Base-by-base conservation (phyloP, 2,797 vertebrate genomes). In the Tokudaia tokunoshimensis region DNA sequence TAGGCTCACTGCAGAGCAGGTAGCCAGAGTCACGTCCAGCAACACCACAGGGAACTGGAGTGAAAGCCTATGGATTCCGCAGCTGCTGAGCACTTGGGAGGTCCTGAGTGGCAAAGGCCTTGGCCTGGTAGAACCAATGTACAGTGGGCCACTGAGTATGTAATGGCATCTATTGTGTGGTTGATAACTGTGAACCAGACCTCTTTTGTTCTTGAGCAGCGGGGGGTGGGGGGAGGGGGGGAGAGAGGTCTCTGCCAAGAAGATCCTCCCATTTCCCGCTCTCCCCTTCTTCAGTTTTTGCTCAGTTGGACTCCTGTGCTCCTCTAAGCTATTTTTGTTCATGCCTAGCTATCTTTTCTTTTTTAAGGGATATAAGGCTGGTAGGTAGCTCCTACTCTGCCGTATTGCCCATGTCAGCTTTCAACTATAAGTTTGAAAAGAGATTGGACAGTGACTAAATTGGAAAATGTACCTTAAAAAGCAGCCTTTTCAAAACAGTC, bases 381-480 rank as follows among this genome's bases (percentile, higher is more conserved):
- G 15, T 17, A 72, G 57, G 15, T 24, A 72, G 22, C n/a, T 75
- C 57, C 5, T 41, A 59, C 17, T 63, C 26, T 52, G 78, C 41
- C 24, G 98, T 98, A 0, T 57, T 78, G 15, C 70, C 37, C 20
- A 26, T 76, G 81, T 67, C 59, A 55, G n/a, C 95, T 94, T 31
- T 98, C 98, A 70, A 50, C 19, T 47, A 55, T 80, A 59, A 70
- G 22, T 52, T 55, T 70, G 84, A 86, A 52, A 86, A 55, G 65
- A 70, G 91, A 13, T 37, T 94, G 41, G 20, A 83, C 15, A 78
- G 37, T 72, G 70, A 44, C 29, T 94, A 70, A 92, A 72, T 63
- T 88, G 12, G 14, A 37, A 89, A 63, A 63, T 70, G 19, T 31
- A 59, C 22, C 22, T 70, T 78, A 34, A 57, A 67, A 82, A 79